These are phyloP conservation scores for Halcyon chelicuti DNA, from an alignment of 2,797 vertebrate genomes.

Conservation along the genomic window DNA sequence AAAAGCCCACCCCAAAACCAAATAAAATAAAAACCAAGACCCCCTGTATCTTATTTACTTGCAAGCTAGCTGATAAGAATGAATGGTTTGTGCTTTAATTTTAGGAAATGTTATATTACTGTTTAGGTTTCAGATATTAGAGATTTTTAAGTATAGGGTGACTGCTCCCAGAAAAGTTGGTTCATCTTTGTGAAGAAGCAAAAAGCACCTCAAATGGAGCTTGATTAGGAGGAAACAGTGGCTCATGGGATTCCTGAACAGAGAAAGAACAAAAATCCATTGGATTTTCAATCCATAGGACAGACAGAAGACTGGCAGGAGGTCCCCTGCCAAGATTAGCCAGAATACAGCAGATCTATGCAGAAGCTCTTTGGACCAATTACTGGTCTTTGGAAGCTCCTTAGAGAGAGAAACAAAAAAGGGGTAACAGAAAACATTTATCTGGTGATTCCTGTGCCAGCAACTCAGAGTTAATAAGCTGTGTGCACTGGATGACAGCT, in stretches of 20 bases:
- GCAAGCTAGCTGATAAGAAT: neutral
- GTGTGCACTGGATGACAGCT: neutral
- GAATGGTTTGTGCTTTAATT: neutral
- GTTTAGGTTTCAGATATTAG: neutral
- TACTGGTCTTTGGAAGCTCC: neutral
- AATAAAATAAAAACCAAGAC: neutral
- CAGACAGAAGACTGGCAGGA: neutral
- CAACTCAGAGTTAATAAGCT: neutral
- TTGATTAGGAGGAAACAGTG: neutral
- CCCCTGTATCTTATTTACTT: neutral
- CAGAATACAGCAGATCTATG: neutral
- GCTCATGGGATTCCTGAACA: neutral
- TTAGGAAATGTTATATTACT: neutral
- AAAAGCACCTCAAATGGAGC: neutral
- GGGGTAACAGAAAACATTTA: neutral
- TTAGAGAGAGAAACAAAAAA: neutral
- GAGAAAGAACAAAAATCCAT: neutral
- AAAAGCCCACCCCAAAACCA: neutral
- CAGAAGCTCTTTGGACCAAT: neutral
- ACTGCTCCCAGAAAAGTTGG: neutral
- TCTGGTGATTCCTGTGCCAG: neutral
- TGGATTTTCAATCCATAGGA: neutral
- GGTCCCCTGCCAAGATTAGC: neutral
- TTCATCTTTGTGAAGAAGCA: neutral
- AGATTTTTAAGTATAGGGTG: neutral